phyloP scores from a whole-genome alignment of 2,888 invertebrate species.

The Mesorhabditis belari region DNA sequence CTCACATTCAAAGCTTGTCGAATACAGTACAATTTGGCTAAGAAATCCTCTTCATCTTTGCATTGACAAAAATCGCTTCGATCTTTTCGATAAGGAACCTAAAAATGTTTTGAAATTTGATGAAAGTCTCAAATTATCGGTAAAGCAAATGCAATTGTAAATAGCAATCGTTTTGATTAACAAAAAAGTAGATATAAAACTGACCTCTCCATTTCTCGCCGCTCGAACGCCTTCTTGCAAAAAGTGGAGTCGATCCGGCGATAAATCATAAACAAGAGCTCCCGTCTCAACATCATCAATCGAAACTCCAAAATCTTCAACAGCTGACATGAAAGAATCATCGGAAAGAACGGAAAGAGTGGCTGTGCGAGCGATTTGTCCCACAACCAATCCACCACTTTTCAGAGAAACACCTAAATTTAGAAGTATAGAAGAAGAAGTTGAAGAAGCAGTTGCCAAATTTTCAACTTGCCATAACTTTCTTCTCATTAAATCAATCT shows the following conservation, averaged over 20 bases:
- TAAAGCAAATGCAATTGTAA: no score
- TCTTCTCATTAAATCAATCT: no score
- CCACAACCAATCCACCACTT: no score
- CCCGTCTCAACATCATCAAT: conserved; percentile 10
- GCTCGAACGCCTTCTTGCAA: conserved; percentile 79
- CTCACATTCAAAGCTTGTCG: not conserved
- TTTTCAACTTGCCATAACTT: no score
- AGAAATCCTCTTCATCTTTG: not conserved
- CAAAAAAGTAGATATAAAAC: no score
- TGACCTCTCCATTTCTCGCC: conserved; percentile 65
- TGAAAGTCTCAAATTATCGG: no score
- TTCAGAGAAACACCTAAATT: conserved; percentile 8
- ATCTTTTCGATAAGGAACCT: conserved; percentile 40
- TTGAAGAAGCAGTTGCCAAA: no score
- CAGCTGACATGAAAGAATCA: conserved; percentile 90
- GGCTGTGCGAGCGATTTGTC: conserved; percentile 28
- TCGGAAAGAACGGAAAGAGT: conserved; percentile 70
- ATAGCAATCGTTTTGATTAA: no score
- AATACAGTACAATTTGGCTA: not conserved
- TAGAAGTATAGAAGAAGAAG: no score
- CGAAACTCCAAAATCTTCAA: conserved; percentile 62
- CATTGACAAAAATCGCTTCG: conserved; percentile 1
- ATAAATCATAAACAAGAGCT: conserved; percentile 64
- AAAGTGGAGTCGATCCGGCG: conserved; percentile 67
- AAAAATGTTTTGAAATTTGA: no score